Conservation (phyloP, 2,888 invertebrate species). For the Caenorhabditis drosophilae region DNA sequence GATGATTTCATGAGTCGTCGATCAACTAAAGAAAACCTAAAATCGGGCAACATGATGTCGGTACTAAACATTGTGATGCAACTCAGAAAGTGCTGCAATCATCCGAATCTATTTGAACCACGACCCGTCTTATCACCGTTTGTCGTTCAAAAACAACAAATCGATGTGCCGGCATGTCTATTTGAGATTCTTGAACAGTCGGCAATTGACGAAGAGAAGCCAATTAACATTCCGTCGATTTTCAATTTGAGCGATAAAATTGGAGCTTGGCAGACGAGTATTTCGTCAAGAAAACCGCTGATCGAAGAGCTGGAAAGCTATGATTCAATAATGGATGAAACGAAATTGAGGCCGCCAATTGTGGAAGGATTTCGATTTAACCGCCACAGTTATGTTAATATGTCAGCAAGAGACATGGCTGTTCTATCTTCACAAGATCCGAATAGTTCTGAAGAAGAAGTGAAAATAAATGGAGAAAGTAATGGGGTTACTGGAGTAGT, state of each 20-base stretch:
- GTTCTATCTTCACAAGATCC: conserved; percentile 1
- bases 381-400: conserved; percentile 14
- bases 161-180: conserved; percentile 38
- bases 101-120: conserved; percentile 95
- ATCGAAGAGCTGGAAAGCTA: conserved; percentile 42
- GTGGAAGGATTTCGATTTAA: conserved; percentile 51
- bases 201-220: background rate
- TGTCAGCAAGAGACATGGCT: no score
- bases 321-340: conserved; percentile 6
- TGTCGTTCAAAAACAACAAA: conserved; percentile 57
- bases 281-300: conserved; percentile 19
- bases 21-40: conserved; percentile 91
- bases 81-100: conserved; percentile 88
- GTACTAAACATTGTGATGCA: conserved; percentile 97
- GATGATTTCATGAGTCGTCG: conserved; percentile 98
- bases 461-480: conserved; percentile 7
- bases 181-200: conserved; percentile 37
- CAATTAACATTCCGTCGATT: conserved; percentile 41
- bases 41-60: conserved; percentile 88
- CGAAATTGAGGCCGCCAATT: conserved; percentile 22
- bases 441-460: conserved; percentile 16
- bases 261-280: conserved; percentile 28
- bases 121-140: conserved; percentile 92
- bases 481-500: no score
- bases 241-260: conserved; percentile 27